A percentile compares a stretch with the other conserved stretches of the same genome.
phyloP scores from a whole-genome alignment of 2,113 vertebrate species.

The Protobothrops flavoviridis region DNA sequence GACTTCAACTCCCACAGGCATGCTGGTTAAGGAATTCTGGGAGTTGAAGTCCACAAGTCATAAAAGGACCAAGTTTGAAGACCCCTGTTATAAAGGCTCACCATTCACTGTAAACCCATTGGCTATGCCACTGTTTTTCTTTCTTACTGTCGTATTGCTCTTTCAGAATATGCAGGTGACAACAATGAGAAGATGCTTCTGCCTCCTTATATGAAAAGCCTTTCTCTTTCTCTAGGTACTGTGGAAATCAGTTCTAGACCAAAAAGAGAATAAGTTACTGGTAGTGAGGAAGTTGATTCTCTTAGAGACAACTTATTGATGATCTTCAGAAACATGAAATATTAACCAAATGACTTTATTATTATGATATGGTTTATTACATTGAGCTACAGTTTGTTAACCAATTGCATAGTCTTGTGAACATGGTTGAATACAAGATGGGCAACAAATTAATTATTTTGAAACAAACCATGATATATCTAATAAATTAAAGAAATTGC shows the following conservation, averaged over 20 bases:
- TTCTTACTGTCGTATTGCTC: not conserved
- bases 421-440: not conserved
- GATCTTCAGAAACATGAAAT: not conserved
- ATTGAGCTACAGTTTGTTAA: not conserved
- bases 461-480: not conserved
- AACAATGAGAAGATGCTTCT: not conserved
- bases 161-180: not conserved
- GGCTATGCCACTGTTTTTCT: not conserved
- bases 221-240: not conserved
- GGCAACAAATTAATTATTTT: not conserved
- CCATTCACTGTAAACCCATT: not conserved
- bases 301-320: not conserved
- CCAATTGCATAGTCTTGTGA: not conserved
- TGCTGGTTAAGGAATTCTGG: too few relatives aligned
- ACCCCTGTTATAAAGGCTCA: not conserved
- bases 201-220: not conserved
- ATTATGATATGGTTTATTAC: not conserved
- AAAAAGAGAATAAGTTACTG: not conserved
- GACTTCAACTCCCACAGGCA: too few relatives aligned
- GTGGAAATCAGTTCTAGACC: not conserved
- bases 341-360: too few relatives aligned
- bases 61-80: too few relatives aligned
- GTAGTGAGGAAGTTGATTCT: not conserved
- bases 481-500: not conserved
- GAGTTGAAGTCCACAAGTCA: too few relatives aligned